Evolutionary conservation across 2,888 invertebrate species (phyloP).

Genomic region (Hydroisotoma schaefferi): DNA sequence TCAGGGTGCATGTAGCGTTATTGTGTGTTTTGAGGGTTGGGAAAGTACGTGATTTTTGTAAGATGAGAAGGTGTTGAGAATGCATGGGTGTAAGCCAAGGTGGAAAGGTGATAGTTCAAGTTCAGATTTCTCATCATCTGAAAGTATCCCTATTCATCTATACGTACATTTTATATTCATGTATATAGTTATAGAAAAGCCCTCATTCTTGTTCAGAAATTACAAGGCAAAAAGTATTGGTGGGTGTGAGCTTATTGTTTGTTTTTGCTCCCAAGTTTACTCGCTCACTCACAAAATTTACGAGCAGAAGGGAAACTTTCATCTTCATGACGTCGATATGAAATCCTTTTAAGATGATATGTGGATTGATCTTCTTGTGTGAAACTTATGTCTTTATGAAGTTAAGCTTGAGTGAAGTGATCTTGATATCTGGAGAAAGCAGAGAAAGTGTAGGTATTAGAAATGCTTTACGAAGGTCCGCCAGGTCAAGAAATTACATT

Average conservation of each 20-base stretch:
- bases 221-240: not conserved
- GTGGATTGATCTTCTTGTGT: too few species aligned
- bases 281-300: not conserved
- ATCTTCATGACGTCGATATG: constrained; percentile 3
- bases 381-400: not conserved
- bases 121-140: too few species aligned
- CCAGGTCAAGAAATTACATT: too few species aligned
- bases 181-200: too few species aligned
- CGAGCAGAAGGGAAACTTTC: constrained; percentile 3
- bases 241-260: constrained; percentile 6
- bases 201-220: too few species aligned
- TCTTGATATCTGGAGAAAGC: too few species aligned
- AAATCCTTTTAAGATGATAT: constrained; percentile 3
- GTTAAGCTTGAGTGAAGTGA: not conserved
- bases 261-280: not conserved
- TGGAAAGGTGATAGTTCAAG: too few species aligned
- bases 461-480: too few species aligned
- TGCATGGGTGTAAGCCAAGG: not conserved
- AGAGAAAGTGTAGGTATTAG: too few species aligned
- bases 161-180: too few species aligned
- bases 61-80: constrained; percentile 1
- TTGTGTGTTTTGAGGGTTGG: not conserved
- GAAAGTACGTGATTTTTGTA: constrained; percentile 10
- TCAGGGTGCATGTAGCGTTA: not conserved
- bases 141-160: too few species aligned